Evolutionary conservation across 2,113 vertebrate species (phyloP).

Genomic region (Piaya cayana): DNA sequence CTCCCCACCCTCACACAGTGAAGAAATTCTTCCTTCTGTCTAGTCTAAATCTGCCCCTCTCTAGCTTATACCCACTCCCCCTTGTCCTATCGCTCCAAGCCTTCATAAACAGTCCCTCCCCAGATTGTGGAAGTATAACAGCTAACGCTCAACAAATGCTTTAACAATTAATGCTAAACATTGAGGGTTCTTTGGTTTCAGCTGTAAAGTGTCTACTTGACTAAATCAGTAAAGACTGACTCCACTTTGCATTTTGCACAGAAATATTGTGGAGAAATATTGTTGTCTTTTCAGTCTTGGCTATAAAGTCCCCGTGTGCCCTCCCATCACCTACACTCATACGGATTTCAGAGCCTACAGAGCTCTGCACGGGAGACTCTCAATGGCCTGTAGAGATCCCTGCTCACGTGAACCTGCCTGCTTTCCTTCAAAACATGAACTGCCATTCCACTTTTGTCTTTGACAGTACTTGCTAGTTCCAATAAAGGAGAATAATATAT

Average conservation of each 20-base stretch:
- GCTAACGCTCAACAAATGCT: background rate
- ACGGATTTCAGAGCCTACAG: background rate
- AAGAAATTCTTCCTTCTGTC: too few species aligned
- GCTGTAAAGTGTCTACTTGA: background rate
- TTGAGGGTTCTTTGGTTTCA: background rate
- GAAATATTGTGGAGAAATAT: too few species aligned
- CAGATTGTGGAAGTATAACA: background rate
- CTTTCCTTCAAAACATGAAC: background rate
- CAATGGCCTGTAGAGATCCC: background rate
- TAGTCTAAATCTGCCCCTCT: too few species aligned
- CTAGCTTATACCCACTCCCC: too few species aligned
- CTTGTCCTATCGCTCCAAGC: too few species aligned
- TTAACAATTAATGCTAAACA: background rate
- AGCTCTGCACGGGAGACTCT: background rate
- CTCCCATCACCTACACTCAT: too few species aligned
- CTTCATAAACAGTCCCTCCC: too few species aligned
- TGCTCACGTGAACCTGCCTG: background rate
- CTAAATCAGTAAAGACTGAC: background rate
- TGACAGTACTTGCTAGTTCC: constrained; percentile 22
- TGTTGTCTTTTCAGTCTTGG: background rate
- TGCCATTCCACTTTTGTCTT: background rate
- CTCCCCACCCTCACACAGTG: too few species aligned
- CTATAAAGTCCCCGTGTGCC: background rate
- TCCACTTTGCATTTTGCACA: background rate
- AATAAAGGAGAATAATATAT: background rate